These are phyloP conservation scores for Acanthoscelides obtectus DNA, from an alignment of 2,888 invertebrate genomes.

Conservation along the genomic window DNA sequence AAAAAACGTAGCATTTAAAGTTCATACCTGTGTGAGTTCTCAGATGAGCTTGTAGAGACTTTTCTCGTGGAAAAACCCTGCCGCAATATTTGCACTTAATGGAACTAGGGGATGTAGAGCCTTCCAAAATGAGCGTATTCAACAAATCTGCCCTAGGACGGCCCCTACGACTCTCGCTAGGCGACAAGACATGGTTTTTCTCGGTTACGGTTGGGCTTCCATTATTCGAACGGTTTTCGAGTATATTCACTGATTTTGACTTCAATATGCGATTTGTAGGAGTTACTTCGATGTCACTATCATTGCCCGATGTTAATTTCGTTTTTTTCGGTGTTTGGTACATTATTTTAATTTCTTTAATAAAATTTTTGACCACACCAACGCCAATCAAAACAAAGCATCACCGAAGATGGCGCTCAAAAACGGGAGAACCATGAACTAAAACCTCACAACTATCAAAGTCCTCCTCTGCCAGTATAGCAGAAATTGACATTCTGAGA, in stretches of 20 bases:
- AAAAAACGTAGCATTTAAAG: conserved; percentile 30
- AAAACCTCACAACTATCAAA: not conserved
- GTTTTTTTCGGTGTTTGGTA: conserved; percentile 35
- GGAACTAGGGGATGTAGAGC: conserved; percentile 62
- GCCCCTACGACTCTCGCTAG: conserved; percentile 55
- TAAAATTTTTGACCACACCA: conserved; percentile 27
- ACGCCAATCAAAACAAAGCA: conserved; percentile 38
- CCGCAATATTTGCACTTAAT: conserved; percentile 69
- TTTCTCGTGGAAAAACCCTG: conserved; percentile 70
- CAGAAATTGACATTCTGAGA: too few species aligned
- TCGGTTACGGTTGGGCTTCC: conserved; percentile 31
- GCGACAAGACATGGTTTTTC: conserved; percentile 35
- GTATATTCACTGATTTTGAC: conserved; percentile 31
- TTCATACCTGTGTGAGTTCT: conserved; percentile 59
- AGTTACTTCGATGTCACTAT: conserved; percentile 32
- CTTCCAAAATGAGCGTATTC: conserved; percentile 63
- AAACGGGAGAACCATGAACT: conserved; percentile 33
- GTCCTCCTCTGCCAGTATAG: not conserved
- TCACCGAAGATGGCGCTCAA: conserved; percentile 33
- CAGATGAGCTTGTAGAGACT: conserved; percentile 66
- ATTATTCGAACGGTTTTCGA: conserved; percentile 37
- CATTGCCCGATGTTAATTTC: conserved; percentile 25
- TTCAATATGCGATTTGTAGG: conserved; percentile 34
- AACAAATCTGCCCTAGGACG: conserved; percentile 68
- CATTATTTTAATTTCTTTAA: conserved; percentile 29